These are phyloP conservation scores for Sebastes miniatus DNA, from an alignment of 2,797 vertebrate species.

Conservation along the genomic window DNA sequence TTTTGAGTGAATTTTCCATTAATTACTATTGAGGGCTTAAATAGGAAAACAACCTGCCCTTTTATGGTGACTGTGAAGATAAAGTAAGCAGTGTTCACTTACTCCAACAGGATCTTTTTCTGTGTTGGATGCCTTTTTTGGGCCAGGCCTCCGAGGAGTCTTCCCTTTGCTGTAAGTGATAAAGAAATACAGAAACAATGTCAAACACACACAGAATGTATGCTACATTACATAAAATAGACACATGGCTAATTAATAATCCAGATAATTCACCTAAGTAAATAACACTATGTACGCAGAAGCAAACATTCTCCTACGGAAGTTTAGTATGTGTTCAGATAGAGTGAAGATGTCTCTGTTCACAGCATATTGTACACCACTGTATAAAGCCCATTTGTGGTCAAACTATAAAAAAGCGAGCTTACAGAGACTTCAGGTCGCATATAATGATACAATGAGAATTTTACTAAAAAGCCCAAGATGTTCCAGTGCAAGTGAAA, in stretches of 20 bases:
- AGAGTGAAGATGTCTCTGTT: too few species aligned
- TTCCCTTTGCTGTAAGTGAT: constrained; percentile 80
- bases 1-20: fast-evolving
- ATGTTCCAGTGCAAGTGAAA: too few species aligned
- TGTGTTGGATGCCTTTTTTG: constrained; percentile 84
- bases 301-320: too few species aligned
- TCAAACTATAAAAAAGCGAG: too few species aligned
- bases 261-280: neutral
- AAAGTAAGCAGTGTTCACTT: constrained; percentile 62
- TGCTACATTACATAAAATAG: neutral
- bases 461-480: too few species aligned
- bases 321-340: too few species aligned
- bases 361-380: too few species aligned
- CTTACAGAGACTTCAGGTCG: too few species aligned
- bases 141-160: constrained; percentile 84
- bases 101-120: constrained; percentile 95
- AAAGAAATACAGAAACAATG: neutral
- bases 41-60: neutral
- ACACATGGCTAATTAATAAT: neutral
- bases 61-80: neutral
- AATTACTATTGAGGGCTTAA: neutral
- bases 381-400: too few species aligned
- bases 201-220: neutral
- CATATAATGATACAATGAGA: too few species aligned
- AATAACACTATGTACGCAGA: neutral